These are phyloP conservation scores for Lytechinus variegatus DNA, from an alignment of 35 echinoderm and acorn worm genomes.

Conservation along the genomic window DNA sequence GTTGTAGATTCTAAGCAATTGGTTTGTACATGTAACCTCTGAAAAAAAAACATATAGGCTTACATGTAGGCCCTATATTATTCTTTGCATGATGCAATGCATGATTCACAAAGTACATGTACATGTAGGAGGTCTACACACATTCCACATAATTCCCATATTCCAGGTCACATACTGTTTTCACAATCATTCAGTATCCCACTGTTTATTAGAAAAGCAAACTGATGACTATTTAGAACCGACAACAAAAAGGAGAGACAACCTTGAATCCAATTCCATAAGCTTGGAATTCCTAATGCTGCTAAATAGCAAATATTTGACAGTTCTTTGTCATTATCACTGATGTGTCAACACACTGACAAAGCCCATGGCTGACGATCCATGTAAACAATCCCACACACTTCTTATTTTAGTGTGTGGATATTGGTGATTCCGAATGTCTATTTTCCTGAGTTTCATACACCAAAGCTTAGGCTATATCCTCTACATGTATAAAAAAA, in stretches of 20 bases:
- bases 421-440: background rate
- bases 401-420: background rate
- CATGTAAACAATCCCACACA: slow-evolving; percentile 3
- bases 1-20: no score
- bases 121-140: background rate
- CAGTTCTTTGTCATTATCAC: slow-evolving; percentile 2
- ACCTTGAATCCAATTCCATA: background rate
- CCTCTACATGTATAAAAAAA: background rate
- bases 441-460: background rate
- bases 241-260: background rate
- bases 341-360: background rate
- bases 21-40: no score
- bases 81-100: no score
- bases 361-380: background rate
- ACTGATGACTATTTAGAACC: background rate
- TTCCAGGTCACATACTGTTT: background rate
- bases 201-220: slow-evolving; percentile 6
- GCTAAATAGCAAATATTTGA: slow-evolving; percentile 20
- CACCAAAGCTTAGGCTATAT: background rate
- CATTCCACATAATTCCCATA: background rate
- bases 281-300: background rate
- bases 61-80: no score
- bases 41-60: no score
- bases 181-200: background rate
- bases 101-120: background rate